Percentiles rank a stretch among this genome's conserved stretches.
Evolutionary conservation across 2,797 vertebrate species (phyloP).

Genomic region (Poeciliopsis presidionis): DNA sequence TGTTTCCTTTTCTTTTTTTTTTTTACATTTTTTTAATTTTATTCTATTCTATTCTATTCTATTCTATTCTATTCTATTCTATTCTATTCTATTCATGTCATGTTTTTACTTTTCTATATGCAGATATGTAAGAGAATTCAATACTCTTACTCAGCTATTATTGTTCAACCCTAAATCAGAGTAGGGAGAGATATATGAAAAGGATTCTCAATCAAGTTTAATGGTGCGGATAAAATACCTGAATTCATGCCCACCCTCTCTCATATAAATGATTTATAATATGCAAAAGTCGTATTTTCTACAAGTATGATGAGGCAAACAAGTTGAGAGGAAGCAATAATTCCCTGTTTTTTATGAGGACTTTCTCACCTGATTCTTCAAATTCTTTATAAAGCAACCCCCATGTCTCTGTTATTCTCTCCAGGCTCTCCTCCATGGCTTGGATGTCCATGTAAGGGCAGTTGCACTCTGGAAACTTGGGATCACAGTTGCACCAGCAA

Average conservation of each 20-base stretch:
- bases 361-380: slow-evolving; percentile 89
- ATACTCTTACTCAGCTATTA: slow-evolving; percentile 52
- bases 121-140: slow-evolving; percentile 28
- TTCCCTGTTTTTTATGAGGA: slow-evolving; percentile 6
- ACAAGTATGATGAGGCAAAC: slow-evolving; percentile 23
- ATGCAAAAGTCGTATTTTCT: slow-evolving; percentile 29
- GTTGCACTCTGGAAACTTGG: slow-evolving; percentile 93
- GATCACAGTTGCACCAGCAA: slow-evolving; percentile 94
- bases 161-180: slow-evolving; percentile 55
- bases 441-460: slow-evolving; percentile 97
- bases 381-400: slow-evolving; percentile 90
- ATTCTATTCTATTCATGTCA: slow-evolving; percentile 53
- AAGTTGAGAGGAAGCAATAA: neutral
- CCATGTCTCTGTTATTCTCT: slow-evolving; percentile 93
- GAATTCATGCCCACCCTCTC: slow-evolving; percentile 42
- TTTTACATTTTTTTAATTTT: slow-evolving; percentile 46
- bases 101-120: slow-evolving; percentile 61
- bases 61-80: slow-evolving; percentile 59
- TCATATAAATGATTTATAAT: slow-evolving; percentile 55
- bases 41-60: slow-evolving; percentile 60
- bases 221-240: slow-evolving; percentile 50
- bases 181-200: slow-evolving; percentile 34
- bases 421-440: slow-evolving; percentile 94
- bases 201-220: slow-evolving; percentile 44
- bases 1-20: slow-evolving; percentile 56